Base-by-base conservation (phyloP, 2,797 vertebrate species). In the Graptemys geographica region DNA sequence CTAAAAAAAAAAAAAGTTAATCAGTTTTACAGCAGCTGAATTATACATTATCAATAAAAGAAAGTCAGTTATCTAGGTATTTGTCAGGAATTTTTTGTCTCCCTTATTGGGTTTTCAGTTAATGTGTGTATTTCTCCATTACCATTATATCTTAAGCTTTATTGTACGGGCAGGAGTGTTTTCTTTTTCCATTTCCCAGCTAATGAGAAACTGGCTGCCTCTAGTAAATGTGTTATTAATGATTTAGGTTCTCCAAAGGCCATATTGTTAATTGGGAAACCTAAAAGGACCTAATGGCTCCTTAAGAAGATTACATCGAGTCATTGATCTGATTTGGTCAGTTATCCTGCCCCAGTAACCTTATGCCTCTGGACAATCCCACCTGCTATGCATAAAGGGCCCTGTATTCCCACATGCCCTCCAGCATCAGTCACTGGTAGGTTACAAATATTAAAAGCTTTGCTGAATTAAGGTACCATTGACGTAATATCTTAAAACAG, bases 101-200 rank as follows among this genome's bases (percentile, higher is more conserved):
- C 90, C 41, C 80, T 89, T 83, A 28, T 87, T 79, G 79, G 78
- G 55, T 95, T 94, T 93, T 94, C 83, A 69, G 78, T 81, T 83
- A 87, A 56, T 0, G 0, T 92, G 83, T 96, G 95, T 78, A 84
- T 93, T 94, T 96, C 62, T 96, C 97, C 87, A 90, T 97, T 95
- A 83, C 86, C 15, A 1, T 86, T 89, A 0, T 87, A 19, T 91
- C 13, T 76, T 83, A 84, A 86, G 79, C 72, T 88, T 74, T 65
- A 16, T 78, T 57, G 41, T 95, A 90, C 79, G 83, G 96, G 78
- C 76, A 69, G 59, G 84, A 86, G 2, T 25, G 52, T 93, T 94
- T 96, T 88, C 78, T 94, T 3, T 86, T 90, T 85, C 90, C 52
- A 90, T 95, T 97, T 96, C 56, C 90, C 74, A 87, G 83, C 72